Conservation (phyloP, 2,113 vertebrate genomes). For the Azemiops feae region DNA sequence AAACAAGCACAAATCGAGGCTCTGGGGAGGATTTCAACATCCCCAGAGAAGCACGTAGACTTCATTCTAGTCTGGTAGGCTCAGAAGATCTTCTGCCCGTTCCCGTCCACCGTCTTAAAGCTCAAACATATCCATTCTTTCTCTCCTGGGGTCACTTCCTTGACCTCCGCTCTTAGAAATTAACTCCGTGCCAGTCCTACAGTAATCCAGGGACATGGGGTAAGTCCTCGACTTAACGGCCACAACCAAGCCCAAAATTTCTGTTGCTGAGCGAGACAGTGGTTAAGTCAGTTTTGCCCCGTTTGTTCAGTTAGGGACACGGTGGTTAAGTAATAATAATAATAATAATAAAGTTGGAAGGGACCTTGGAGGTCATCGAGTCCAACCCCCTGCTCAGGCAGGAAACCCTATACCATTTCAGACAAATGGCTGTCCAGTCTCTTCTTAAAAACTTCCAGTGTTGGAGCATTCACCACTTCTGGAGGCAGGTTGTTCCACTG, state of each 20-base stretch:
- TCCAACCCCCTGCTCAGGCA: no score
- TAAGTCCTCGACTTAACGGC: background rate
- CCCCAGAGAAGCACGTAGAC: background rate
- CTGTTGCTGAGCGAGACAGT: background rate
- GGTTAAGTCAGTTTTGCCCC: no score
- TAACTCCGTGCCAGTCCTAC: background rate
- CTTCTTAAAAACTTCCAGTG: no score
- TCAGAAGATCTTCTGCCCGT: background rate
- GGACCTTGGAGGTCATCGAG: no score
- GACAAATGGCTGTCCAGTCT: no score
- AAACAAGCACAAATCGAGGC: constrained; percentile 25
- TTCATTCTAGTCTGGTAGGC: background rate
- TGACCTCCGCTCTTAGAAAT: background rate
- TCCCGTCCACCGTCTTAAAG: background rate
- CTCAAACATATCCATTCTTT: background rate
- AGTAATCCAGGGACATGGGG: background rate
- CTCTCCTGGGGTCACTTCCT: background rate
- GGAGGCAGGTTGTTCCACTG: no score
- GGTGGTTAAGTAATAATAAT: no score
- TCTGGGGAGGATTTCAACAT: constrained; percentile 2
- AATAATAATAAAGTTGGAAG: no score
- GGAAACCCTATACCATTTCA: no score
- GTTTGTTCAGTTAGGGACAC: no score
- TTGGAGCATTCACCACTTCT: no score
- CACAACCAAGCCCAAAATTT: background rate